Evolutionary conservation across 1,140 invertebrate genomes (phyloP), one percentile per base, ranked within the genome.

Genomic region (Brachionus sp.): DNA sequence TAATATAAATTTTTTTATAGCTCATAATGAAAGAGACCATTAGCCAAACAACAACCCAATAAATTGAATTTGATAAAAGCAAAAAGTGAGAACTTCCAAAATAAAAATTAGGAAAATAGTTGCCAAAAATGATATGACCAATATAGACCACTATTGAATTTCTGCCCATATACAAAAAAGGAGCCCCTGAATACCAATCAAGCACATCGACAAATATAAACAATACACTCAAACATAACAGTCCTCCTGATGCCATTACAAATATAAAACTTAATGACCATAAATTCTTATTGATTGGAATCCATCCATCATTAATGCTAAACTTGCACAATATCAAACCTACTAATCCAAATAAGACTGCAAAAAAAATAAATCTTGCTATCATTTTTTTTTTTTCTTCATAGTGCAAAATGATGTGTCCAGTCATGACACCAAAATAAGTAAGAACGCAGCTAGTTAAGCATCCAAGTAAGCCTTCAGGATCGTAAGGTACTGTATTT

Each of bases 81-180:
- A 92, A 89, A 3, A 90, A 90, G 86, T 96, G 95, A 0, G 92
- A 94, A 2, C 86, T 44, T 75, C 92, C 86, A 13, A 88, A 88
- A 57, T 57, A 93, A 88, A 93, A 85, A 6, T 96, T 0, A 93
- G 95, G 88, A 77, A 96, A 94, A 85, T 94, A 92, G 84, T 92
- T 90, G 50, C 92, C 92, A 85, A 94, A 92, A 0, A 97, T 85
- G 6, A 90, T 91, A 87, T 96, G 95, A 0, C 95, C 94, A 6
- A 95, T 89, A 87, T 96, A 97, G 83, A 97, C 90, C 5, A 95
- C 89, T 16, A 97, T 92, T 9, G 94, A 92, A 89, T 98, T 98
- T 92, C 95, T 95, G 23, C 95, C 80, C 84, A 92, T 90, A 86
- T 91, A 92, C 84, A 90, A 90, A 86, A 97, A 95, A 5, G 95